Conservation (phyloP, 2,113 vertebrate species). For the Vulpes ferrilata region DNA sequence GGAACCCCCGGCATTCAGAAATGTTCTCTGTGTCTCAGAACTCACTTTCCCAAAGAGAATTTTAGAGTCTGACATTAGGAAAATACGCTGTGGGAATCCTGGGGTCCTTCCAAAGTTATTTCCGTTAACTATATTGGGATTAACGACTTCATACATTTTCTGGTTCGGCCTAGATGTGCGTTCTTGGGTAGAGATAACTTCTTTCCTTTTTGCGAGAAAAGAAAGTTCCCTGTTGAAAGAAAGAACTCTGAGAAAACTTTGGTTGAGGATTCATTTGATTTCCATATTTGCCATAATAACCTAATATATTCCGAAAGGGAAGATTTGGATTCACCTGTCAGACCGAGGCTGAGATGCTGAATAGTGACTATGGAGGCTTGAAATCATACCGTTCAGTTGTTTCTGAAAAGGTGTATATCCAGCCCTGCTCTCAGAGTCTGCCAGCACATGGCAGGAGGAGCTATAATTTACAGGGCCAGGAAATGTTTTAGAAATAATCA, state of each 20-base stretch:
- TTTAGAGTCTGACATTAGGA: background rate
- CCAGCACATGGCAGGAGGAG: conserved; percentile 43
- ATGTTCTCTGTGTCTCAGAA: conserved; percentile 27
- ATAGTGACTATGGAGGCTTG: background rate
- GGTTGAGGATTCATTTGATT: conserved; percentile 30
- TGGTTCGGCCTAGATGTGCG: background rate
- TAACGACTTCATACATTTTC: background rate
- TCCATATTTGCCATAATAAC: conserved; percentile 58
- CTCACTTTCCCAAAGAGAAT: background rate
- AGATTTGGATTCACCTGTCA: conserved; percentile 50
- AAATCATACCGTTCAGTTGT: conserved; percentile 25
- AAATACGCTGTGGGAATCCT: background rate
- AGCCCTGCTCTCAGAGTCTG: conserved; percentile 37
- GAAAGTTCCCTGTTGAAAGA: conserved; percentile 12
- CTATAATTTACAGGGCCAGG: conserved; percentile 16
- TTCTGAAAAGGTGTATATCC: conserved; percentile 55
- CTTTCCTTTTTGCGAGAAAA: conserved; percentile 19
- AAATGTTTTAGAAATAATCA: conserved; percentile 60
- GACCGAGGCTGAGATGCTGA: conserved; percentile 31
- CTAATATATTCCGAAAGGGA: background rate
- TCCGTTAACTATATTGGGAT: background rate
- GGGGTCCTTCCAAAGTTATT: background rate
- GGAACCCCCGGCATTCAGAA: conserved; percentile 20
- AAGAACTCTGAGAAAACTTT: conserved; percentile 31
- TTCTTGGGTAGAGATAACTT: background rate